Base-by-base conservation (phyloP, 2,113 vertebrate species). In the Alligator mississippiensis region DNA sequence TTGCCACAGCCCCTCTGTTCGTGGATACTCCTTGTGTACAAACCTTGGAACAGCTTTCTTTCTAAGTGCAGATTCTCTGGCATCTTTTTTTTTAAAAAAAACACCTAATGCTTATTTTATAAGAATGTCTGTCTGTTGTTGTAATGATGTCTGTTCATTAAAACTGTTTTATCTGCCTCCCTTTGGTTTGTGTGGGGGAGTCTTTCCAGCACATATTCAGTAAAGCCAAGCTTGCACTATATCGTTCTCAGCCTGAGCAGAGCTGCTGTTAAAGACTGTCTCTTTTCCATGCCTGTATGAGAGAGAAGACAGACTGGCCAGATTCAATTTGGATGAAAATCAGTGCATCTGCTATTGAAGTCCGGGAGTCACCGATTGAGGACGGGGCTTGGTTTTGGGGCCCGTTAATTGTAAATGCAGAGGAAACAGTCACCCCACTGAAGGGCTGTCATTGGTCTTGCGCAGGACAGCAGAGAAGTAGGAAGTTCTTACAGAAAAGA, bases 81-180 rank as follows among this genome's bases (percentile, higher is more conserved):
- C 34, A 55, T 95, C 68, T 63, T 82, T 86, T 90, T 81, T 93
- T 76, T 78, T 55, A 85, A 93, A 83, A 75, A 61, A 25, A 57
- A 19, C 54, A 64, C 74, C 93, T 85, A 1, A 85, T 90, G 91
- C 88, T 95, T 92, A 94, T 95, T 96, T 93, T 19, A 89, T 78
- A 70, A 96, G 95, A 90, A 87, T 72, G 84, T 25, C 83, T 91
- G 9, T 93, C 47, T 94, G 85, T 93, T 0, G 22, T 68, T 96
- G 85, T 83, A 61, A 9, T 47, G 47, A 47, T 47, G 47, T 47
- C 7, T 47, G 47, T 47, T 47, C 92, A 96, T 97, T 98, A 98
- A 98, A 47, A 98, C 80, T 90, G 82, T 97, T 96, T 86, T 91
- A 84, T 91, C 94, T 95, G 89, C 86, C 90, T 95, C 82, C 34